phyloP scores from a whole-genome alignment of 2,888 invertebrate species.

The Biston stratarius region DNA sequence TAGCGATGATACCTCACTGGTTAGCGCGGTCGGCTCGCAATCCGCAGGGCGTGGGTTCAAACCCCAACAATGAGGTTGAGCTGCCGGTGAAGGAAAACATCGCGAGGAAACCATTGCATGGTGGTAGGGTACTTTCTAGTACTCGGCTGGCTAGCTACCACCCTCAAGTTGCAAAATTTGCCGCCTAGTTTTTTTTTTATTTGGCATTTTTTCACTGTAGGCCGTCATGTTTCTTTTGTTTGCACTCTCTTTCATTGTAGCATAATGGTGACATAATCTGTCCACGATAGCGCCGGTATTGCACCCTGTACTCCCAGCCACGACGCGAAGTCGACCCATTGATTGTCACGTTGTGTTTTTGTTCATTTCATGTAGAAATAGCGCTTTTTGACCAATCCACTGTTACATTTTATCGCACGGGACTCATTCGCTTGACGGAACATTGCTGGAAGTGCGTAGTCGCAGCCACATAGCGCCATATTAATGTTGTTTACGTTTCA shows the following conservation, averaged over 20 bases:
- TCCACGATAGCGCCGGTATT: slow-evolving; percentile 42
- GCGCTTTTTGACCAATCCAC: slow-evolving; percentile 50
- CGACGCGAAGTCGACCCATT: slow-evolving; percentile 84
- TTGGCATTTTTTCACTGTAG: slow-evolving; percentile 24
- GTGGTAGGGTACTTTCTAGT: too few species aligned
- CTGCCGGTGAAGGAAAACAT: too few species aligned
- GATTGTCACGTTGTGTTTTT: slow-evolving; percentile 63
- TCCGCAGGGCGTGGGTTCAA: too few species aligned
- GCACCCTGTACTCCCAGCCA: slow-evolving; percentile 62
- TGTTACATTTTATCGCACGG: slow-evolving; percentile 55
- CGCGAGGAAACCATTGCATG: too few species aligned
- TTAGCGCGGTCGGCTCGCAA: too few species aligned
- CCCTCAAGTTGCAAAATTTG: too few species aligned
- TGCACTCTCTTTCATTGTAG: slow-evolving; percentile 27
- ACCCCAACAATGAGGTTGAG: too few species aligned
- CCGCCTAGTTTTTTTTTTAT: slow-evolving; percentile 30
- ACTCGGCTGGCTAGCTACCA: too few species aligned
- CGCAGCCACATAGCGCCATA: slow-evolving; percentile 50
- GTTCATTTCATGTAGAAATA: slow-evolving; percentile 55
- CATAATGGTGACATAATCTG: slow-evolving; percentile 27
- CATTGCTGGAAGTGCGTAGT: slow-evolving; percentile 37
- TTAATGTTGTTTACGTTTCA: slow-evolving; percentile 52
- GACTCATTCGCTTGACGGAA: slow-evolving; percentile 52
- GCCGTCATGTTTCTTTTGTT: slow-evolving; percentile 31
- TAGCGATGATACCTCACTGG: too few species aligned